Conservation (phyloP, 1,140 invertebrate genomes). For the Eueides isabella region DNA sequence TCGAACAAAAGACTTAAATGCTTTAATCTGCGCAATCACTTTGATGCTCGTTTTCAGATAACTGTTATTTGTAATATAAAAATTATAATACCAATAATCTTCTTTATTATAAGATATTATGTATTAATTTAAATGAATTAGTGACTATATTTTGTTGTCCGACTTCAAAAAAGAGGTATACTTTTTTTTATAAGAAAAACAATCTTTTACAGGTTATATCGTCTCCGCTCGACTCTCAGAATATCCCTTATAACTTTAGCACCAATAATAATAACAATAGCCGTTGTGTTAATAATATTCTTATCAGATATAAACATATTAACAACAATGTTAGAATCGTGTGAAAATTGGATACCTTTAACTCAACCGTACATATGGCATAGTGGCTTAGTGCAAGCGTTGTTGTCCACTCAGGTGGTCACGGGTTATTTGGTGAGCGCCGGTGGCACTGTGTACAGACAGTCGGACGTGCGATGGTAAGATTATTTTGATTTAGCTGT, state of each 20-base stretch:
- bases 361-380: conserved; percentile 68
- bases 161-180: no score
- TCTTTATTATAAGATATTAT: no score
- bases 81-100: no score
- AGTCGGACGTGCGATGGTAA: conserved; percentile 74
- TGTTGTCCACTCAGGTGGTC: conserved; percentile 65
- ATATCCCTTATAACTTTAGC: conserved; percentile 52
- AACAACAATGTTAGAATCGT: conserved; percentile 52
- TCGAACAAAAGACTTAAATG: conserved; percentile 34
- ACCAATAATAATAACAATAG: conserved; percentile 55
- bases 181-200: not conserved
- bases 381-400: conserved; percentile 66
- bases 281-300: conserved; percentile 61
- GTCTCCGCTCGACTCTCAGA: conserved; percentile 65
- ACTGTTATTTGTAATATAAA: no score
- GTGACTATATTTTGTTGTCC: no score
- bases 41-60: conserved; percentile 22
- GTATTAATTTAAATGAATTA: no score
- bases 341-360: conserved; percentile 63
- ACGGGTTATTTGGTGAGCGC: conserved; percentile 68
- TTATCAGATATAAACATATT: conserved; percentile 52
- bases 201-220: conserved; percentile 61
- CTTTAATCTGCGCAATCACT: conserved; percentile 30
- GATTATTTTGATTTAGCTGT: conserved; percentile 13
- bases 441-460: conserved; percentile 66